Conservation (phyloP, 2,797 vertebrate species). For the Typhlichthys eigenmanni region DNA sequence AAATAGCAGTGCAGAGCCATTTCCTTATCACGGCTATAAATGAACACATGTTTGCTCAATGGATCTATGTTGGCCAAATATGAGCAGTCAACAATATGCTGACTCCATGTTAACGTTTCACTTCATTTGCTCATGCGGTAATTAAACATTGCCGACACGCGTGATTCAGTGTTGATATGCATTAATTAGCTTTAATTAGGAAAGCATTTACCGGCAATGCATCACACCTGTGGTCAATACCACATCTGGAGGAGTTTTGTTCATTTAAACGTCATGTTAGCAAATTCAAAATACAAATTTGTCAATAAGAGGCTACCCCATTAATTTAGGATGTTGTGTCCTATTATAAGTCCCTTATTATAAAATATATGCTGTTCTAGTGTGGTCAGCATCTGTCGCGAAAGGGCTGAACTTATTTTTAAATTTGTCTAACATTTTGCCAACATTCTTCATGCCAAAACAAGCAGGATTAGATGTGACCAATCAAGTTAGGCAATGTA, state of each 20-base stretch:
- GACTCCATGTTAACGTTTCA: slow-evolving; percentile 58
- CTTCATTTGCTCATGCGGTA: slow-evolving; percentile 65
- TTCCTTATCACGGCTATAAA: slow-evolving; percentile 73
- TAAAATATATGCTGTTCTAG: no score
- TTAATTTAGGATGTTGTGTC: no score
- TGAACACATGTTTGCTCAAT: slow-evolving; percentile 49
- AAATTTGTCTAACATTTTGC: no score
- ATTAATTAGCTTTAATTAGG: slow-evolving; percentile 67
- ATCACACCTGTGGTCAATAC: slow-evolving; percentile 57
- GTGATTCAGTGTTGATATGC: slow-evolving; percentile 57
- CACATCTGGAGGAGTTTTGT: slow-evolving; percentile 9
- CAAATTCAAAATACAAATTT: not conserved
- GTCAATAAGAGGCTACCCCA: no score
- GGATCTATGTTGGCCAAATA: slow-evolving; percentile 59
- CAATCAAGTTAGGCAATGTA: no score
- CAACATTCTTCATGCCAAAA: no score
- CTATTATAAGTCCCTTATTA: no score
- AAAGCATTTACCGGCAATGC: slow-evolving; percentile 36
- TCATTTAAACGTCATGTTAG: not conserved
- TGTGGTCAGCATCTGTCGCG: not conserved
- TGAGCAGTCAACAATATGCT: slow-evolving; percentile 64
- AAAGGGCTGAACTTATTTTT: not conserved
- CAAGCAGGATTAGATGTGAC: no score
- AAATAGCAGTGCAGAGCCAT: slow-evolving; percentile 56
- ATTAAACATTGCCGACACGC: slow-evolving; percentile 73